phyloP scores from a whole-genome alignment of 1,140 invertebrate genomes.

The Nomia melanderi region DNA sequence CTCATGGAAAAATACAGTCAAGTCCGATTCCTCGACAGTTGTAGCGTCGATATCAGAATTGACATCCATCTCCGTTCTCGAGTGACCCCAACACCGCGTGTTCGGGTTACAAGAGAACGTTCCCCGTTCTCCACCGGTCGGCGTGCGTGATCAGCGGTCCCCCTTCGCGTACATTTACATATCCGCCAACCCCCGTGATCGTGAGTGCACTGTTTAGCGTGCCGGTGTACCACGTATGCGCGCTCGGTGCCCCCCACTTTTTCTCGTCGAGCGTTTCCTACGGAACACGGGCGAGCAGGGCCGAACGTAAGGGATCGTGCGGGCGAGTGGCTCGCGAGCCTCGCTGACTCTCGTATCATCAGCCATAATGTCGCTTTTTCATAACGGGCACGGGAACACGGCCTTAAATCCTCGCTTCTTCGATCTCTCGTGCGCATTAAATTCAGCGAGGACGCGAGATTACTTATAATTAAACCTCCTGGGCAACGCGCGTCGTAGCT shows the following conservation, averaged over 20 bases:
- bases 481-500: constrained; percentile 10
- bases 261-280: background rate
- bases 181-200: constrained; percentile 46
- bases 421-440: constrained; percentile 47
- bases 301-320: no score
- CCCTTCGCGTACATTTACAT: constrained; percentile 31
- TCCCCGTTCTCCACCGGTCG: no score
- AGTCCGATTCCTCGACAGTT: no score
- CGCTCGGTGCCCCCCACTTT: background rate
- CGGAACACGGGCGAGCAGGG: background rate
- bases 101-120: background rate
- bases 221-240: background rate
- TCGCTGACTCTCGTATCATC: constrained; percentile 34
- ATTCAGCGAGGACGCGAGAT: constrained; percentile 49
- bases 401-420: constrained; percentile 44
- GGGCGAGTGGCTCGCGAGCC: background rate
- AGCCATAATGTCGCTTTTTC: constrained; percentile 47
- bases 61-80: no score
- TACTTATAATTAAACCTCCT: constrained; percentile 52
- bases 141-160: constrained; percentile 45
- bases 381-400: constrained; percentile 40
- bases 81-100: constrained; percentile 35
- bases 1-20: no score
- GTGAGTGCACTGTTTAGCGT: constrained; percentile 45
- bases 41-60: no score